These are phyloP conservation scores for Deilephila porcellus DNA, from an alignment of 2,888 invertebrate genomes.

Conservation along the genomic window DNA sequence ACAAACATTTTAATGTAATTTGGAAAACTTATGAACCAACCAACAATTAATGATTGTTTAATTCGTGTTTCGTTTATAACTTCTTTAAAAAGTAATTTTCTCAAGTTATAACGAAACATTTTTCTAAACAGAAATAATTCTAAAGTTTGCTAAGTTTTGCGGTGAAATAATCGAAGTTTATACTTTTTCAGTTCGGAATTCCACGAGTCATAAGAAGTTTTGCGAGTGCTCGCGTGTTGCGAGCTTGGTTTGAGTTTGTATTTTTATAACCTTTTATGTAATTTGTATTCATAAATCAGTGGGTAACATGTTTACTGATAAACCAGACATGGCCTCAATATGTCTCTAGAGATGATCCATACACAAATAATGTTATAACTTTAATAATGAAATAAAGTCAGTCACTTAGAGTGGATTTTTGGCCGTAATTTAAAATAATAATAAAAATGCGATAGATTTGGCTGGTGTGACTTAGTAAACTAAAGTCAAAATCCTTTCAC, in stretches of 20 bases:
- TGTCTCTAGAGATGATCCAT: neutral
- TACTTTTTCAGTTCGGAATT: neutral
- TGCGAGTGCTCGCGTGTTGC: neutral
- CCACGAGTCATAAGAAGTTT: conserved; percentile 5
- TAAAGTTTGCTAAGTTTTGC: neutral
- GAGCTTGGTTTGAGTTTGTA: neutral
- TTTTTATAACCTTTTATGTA: neutral
- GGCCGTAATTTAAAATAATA: too few species aligned
- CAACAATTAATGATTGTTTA: neutral
- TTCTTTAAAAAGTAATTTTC: neutral
- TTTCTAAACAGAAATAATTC: conserved; percentile 17
- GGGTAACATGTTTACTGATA: neutral
- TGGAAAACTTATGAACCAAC: too few species aligned
- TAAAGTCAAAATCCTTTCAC: too few species aligned
- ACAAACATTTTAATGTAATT: too few species aligned
- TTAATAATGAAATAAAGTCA: too few species aligned
- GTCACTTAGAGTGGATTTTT: too few species aligned
- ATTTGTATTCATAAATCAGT: neutral
- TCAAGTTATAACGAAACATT: neutral
- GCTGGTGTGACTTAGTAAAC: too few species aligned
- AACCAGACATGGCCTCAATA: neutral
- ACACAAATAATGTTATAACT: neutral
- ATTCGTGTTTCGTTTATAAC: neutral
- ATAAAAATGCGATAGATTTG: too few species aligned
- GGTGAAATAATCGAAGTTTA: neutral